Evolutionary conservation across 64 coral and sea anemone species (phyloP).

Genomic region (Montipora capricornis): DNA sequence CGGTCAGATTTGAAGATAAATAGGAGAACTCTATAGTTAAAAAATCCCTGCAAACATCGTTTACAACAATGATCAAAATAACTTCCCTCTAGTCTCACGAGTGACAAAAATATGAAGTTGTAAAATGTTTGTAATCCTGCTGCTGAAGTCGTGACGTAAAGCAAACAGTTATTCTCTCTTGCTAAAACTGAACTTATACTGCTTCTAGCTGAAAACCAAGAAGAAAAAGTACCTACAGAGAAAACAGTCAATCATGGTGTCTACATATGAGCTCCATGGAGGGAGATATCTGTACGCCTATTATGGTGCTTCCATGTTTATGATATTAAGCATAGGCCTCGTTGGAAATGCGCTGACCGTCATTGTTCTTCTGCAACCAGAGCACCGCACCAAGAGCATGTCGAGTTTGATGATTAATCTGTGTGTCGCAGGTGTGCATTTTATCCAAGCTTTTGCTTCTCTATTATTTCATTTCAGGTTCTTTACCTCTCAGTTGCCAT

Average conservation of each 20-base stretch:
- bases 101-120: too few relatives aligned
- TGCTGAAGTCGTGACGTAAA: too few relatives aligned
- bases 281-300: not conserved
- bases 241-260: not conserved
- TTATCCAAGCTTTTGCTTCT: too few relatives aligned
- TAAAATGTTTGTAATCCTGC: too few relatives aligned
- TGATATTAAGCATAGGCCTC: slow-evolving; percentile 55
- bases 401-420: slow-evolving; percentile 61
- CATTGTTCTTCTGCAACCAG: slow-evolving; percentile 38
- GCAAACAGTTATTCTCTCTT: too few relatives aligned
- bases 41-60: too few relatives aligned
- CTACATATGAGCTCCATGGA: not conserved
- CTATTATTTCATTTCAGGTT: too few relatives aligned
- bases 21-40: too few relatives aligned
- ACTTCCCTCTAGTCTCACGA: too few relatives aligned
- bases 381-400: slow-evolving; percentile 55
- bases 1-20: too few relatives aligned
- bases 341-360: slow-evolving; percentile 53
- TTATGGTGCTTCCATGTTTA: slow-evolving; percentile 61
- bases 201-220: not conserved
- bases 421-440: slow-evolving; percentile 32
- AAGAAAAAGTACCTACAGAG: not conserved
- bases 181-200: not conserved
- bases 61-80: too few relatives aligned
- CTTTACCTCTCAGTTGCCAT: too few relatives aligned